Evolutionary conservation across 1,140 invertebrate genomes (phyloP).

Genomic region (Meloidogyne chitwoodi): DNA sequence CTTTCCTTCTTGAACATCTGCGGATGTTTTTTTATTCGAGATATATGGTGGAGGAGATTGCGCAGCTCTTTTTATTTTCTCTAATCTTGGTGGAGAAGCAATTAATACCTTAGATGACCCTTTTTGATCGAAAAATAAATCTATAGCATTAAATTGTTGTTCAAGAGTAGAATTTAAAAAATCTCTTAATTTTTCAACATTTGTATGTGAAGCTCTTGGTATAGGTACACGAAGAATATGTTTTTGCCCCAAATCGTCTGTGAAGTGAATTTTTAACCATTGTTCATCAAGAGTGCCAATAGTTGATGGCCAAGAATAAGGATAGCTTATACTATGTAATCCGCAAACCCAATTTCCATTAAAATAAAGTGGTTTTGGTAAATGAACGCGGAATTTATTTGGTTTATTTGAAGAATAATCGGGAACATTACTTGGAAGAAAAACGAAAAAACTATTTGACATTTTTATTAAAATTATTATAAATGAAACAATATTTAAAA

Average conservation of each 20-base stretch:
- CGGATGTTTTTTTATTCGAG: too few relatives aligned
- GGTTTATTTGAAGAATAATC: conserved; percentile 4
- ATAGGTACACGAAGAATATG: too few relatives aligned
- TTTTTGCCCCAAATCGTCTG: too few relatives aligned
- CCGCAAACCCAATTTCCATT: conserved; percentile 14
- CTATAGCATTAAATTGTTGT: not conserved
- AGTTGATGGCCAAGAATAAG: too few relatives aligned
- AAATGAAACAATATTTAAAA: not conserved
- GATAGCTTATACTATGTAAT: too few relatives aligned
- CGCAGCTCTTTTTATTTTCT: not conserved
- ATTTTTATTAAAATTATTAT: not conserved
- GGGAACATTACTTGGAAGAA: conserved; percentile 10
- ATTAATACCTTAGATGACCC: not conserved
- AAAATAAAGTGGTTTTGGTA: conserved; percentile 11
- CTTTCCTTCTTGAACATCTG: not conserved
- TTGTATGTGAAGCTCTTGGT: too few relatives aligned
- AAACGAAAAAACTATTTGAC: conserved; percentile 12
- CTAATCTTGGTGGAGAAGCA: not conserved
- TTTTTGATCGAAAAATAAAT: not conserved
- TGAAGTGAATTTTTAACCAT: too few relatives aligned
- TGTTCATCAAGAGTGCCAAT: too few relatives aligned
- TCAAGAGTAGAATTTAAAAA: not conserved
- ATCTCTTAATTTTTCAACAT: not conserved
- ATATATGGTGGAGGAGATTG: too few relatives aligned
- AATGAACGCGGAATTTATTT: conserved; percentile 13